Percentiles rank a stretch among this genome's conserved stretches.
Conservation (phyloP, 2,888 invertebrate genomes). For the Drosophila kanekoi region DNA sequence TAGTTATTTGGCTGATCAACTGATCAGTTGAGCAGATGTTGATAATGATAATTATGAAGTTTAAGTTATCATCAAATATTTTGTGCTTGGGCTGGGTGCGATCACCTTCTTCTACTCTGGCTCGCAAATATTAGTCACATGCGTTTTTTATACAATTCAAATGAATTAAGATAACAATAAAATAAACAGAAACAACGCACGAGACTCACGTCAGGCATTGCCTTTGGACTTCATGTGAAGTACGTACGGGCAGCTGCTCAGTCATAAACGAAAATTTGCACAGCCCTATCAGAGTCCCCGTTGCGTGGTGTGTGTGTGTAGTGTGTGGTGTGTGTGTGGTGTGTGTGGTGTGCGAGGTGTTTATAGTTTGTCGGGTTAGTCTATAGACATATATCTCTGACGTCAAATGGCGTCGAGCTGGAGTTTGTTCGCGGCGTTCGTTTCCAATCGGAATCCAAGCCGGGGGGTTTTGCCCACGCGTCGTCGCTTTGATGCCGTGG, state of each 20-base stretch:
- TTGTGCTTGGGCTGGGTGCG: too few relatives aligned
- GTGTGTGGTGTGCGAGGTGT: slow-evolving; percentile 2
- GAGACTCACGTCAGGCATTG: slow-evolving; percentile 17
- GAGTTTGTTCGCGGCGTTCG: slow-evolving; percentile 14
- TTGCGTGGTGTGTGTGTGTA: too few relatives aligned
- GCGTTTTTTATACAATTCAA: slow-evolving; percentile 8
- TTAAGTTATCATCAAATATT: too few relatives aligned
- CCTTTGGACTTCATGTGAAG: slow-evolving; percentile 16
- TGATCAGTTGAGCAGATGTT: slow-evolving; percentile 8
- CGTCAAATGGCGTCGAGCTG: slow-evolving; percentile 42
- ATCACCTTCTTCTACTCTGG: background rate
- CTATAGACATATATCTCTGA: slow-evolving; percentile 29
- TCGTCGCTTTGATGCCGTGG: slow-evolving; percentile 51
- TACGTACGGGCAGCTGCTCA: slow-evolving; percentile 34
- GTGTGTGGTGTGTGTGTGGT: background rate
- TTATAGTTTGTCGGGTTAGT: slow-evolving; percentile 17
- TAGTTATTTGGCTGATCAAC: slow-evolving; percentile 12
- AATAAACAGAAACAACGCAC: slow-evolving; percentile 41
- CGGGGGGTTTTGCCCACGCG: slow-evolving; percentile 65
- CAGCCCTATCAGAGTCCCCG: slow-evolving; percentile 15
- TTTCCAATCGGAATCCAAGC: slow-evolving; percentile 40
- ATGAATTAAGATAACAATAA: slow-evolving; percentile 34
- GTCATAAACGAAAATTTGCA: slow-evolving; percentile 46
- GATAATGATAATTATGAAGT: too few relatives aligned
- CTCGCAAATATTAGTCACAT: slow-evolving; percentile 37